Conservation (phyloP, 2,113 vertebrate genomes). For the Petroica traversi region DNA sequence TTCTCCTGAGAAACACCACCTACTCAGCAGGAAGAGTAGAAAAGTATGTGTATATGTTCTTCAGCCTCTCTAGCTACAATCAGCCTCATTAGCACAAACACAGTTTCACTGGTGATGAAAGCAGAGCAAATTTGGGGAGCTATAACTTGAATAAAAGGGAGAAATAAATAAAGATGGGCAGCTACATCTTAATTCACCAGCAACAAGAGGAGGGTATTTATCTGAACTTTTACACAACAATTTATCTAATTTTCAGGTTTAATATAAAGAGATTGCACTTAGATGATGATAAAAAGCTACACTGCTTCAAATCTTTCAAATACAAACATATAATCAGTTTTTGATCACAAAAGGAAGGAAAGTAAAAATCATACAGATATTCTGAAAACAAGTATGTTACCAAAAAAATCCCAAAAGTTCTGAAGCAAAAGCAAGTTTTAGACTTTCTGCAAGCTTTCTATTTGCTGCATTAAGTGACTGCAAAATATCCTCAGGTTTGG, state of each 20-base stretch:
- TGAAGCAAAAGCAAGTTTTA: neutral
- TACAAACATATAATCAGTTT: neutral
- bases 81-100: neutral
- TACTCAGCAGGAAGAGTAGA: neutral
- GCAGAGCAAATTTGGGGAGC: neutral
- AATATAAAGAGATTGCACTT: neutral
- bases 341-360: neutral
- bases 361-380: neutral
- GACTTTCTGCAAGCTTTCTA: neutral
- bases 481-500: neutral
- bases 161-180: neutral
- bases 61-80: neutral
- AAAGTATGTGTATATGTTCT: neutral
- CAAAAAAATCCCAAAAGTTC: neutral
- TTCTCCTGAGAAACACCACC: neutral
- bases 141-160: neutral
- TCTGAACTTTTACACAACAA: neutral
- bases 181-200: neutral
- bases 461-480: neutral
- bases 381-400: neutral
- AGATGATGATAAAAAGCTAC: neutral
- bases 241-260: neutral
- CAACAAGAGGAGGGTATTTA: neutral
- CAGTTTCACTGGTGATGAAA: neutral
- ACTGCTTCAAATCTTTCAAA: neutral